Conservation (phyloP, 1,140 invertebrate species). For the Heterodera schachtii region DNA sequence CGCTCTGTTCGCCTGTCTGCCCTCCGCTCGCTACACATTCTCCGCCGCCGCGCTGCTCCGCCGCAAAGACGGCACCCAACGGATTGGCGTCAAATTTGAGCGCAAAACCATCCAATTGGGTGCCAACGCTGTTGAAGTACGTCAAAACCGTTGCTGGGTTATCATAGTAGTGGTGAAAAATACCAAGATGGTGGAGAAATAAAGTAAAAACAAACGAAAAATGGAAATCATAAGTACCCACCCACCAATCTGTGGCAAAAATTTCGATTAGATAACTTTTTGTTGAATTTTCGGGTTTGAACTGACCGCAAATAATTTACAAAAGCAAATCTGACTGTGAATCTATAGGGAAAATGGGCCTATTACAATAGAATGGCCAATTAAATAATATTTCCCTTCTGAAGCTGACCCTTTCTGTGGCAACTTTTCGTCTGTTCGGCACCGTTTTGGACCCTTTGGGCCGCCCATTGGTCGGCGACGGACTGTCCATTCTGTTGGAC, state of each 20-base stretch:
- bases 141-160: not conserved
- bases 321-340: no score
- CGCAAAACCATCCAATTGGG: constrained; percentile 6
- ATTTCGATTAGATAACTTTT: not conserved
- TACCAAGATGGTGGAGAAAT: no score
- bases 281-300: no score
- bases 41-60: constrained; percentile 13
- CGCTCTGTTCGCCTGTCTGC: constrained; percentile 35
- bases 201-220: no score
- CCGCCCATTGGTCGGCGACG: not conserved
- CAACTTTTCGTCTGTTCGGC: not conserved
- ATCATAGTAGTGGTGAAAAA: no score
- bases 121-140: not conserved
- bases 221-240: no score
- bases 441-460: not conserved
- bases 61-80: not conserved
- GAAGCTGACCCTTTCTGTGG: constrained; percentile 1
- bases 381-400: not conserved
- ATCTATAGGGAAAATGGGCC: not conserved
- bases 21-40: constrained; percentile 27
- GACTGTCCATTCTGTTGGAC: not conserved
- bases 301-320: no score
- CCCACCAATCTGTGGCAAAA: no score
- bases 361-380: not conserved
- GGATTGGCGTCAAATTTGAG: constrained; percentile 2